These are phyloP conservation scores for Allobates femoralis DNA, from an alignment of 2,797 vertebrate genomes.

Conservation along the genomic window DNA sequence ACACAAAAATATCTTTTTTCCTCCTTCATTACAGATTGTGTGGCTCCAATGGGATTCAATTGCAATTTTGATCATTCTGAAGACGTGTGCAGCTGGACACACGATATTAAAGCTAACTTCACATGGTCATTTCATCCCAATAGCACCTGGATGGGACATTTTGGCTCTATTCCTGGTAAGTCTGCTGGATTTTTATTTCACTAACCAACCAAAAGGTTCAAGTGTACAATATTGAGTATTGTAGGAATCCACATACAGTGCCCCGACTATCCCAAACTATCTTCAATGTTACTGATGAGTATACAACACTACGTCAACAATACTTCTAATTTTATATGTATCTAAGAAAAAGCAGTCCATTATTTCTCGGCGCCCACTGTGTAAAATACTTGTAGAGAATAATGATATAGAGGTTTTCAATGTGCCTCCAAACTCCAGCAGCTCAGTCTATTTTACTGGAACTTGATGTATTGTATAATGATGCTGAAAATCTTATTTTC, in stretches of 20 bases:
- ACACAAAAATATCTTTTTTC: slow-evolving; percentile 66
- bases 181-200: neutral
- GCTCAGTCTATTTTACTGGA: slow-evolving; percentile 23
- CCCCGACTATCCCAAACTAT: neutral
- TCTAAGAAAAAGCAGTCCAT: neutral
- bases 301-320: neutral
- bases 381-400: slow-evolving; percentile 3
- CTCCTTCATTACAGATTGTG: slow-evolving; percentile 73
- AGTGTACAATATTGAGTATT: neutral
- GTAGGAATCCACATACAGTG: neutral
- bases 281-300: neutral
- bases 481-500: slow-evolving; percentile 29
- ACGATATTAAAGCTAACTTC: slow-evolving; percentile 85
- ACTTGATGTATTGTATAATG: slow-evolving; percentile 34
- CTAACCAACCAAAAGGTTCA: neutral
- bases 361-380: neutral
- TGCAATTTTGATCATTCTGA: slow-evolving; percentile 89
- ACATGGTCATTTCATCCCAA: slow-evolving; percentile 84
- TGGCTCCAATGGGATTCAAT: slow-evolving; percentile 82
- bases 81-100: slow-evolving; percentile 90
- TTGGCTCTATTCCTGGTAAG: slow-evolving; percentile 76
- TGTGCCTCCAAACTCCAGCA: slow-evolving; percentile 12
- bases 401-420: slow-evolving; percentile 35
- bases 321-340: neutral
- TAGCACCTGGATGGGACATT: slow-evolving; percentile 74